Evolutionary conservation across 2,113 vertebrate species (phyloP), one percentile per base, ranked within the genome.

Genomic region (Alosa alosa): DNA sequence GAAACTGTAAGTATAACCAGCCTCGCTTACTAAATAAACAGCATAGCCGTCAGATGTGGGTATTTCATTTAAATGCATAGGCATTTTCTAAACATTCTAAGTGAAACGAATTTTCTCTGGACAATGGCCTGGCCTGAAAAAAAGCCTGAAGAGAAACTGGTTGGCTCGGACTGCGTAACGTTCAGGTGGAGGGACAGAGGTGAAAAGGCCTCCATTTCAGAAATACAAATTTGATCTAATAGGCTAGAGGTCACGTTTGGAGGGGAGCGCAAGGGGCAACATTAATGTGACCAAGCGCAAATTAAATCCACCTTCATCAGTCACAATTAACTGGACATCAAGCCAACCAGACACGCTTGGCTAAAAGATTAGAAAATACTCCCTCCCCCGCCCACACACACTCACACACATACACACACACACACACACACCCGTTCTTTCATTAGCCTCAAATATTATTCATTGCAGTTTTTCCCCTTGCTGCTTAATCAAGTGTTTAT

Each of bases 221-320:
- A n/a, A 64, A 4, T 25, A 64, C 22, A 25, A 22, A 64, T 64
- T 64, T 64, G 22, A 64, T 4, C 60, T 25, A 49, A 13, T 9
- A 11, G 9, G 60, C 20, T 6, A n/a, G 22, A 44, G 41, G 41
- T 44, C 41, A 44, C 10, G 31, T 36, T 22, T 20, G 55, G 72
- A 15, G 72, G 31, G 25, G 64, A 9, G 64, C 2, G 31, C 11
- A 39, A 78, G 11, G 31, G 10, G 3, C 72, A 18, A 13, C 36
- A 49, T 78, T 17, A 78, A 78, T 36, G 9, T 31, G 31, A 78
- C 7, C 72, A 78, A 18, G 31, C 72, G 31, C 25, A 78, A 78
- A 78, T 78, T 78, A 78, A 78, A 17, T 78, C 15, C 72, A 78
- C 72, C 72, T 10, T 78, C 72, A 78, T 78, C 72, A 78, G 72